These are phyloP conservation scores for Thereva nobilitata DNA, from an alignment of 2,888 invertebrate species.

Conservation along the genomic window DNA sequence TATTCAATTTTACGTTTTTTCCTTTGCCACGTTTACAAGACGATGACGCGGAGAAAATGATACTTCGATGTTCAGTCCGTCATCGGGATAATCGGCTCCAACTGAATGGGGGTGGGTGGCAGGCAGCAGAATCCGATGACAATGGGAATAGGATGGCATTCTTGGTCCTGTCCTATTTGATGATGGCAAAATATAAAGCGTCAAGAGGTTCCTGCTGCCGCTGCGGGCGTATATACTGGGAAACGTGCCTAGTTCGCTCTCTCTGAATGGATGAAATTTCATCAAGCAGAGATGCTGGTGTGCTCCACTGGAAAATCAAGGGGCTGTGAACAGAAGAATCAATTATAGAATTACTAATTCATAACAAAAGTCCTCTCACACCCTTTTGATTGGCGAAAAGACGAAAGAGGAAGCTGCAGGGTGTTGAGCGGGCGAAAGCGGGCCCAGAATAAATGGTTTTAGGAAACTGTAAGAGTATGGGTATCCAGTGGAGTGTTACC, in stretches of 20 bases:
- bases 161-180: not conserved
- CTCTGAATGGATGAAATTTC: not conserved
- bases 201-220: constrained; percentile 1
- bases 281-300: not conserved
- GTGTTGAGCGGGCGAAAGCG: constrained; percentile 16
- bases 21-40: not conserved
- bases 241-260: not conserved
- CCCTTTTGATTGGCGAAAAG: constrained; percentile 13
- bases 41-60: constrained; percentile 12
- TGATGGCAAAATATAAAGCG: not conserved
- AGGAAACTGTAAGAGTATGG: constrained; percentile 11
- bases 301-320: not conserved
- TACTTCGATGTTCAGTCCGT: constrained; percentile 14
- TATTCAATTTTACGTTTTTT: constrained; percentile 27
- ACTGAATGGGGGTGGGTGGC: not conserved
- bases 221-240: not conserved
- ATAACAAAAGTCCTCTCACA: constrained; percentile 38
- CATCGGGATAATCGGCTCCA: constrained; percentile 26
- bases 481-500: no score
- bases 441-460: constrained; percentile 6
- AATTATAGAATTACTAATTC: constrained; percentile 45
- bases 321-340: constrained; percentile 37
- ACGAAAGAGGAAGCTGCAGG: constrained; percentile 6
- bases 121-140: constrained; percentile 7
- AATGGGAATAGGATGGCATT: not conserved